Evolutionary conservation across 2,888 invertebrate species (phyloP).

Genomic region (Bombylius major): DNA sequence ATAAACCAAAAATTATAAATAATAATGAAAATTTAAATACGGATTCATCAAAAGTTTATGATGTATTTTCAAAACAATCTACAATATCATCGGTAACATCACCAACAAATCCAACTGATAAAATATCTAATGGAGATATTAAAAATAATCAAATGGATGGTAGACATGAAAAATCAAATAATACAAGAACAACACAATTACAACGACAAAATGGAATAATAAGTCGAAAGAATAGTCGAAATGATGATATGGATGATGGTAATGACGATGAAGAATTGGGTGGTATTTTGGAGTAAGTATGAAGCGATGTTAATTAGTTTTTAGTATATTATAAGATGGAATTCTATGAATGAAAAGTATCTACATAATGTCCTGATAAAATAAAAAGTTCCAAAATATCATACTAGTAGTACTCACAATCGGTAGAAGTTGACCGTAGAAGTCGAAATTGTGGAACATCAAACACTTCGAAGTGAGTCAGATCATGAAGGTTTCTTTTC

Average conservation of each 20-base stretch:
- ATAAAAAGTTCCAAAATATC: too few species aligned
- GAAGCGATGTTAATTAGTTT: not conserved
- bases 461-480: too few species aligned
- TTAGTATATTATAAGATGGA: not conserved
- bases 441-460: too few species aligned
- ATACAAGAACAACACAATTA: not conserved
- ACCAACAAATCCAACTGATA: conserved; percentile 1
- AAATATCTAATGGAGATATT: conserved; percentile 8
- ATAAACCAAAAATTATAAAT: conserved; percentile 13
- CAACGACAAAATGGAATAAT: conserved; percentile 2
- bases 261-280: conserved; percentile 51
- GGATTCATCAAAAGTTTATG: conserved; percentile 14
- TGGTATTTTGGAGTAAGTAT: conserved; percentile 55
- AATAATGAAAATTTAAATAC: conserved; percentile 4
- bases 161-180: not conserved
- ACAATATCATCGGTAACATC: not conserved
- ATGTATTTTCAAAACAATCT: conserved; percentile 16
- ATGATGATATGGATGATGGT: not conserved
- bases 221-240: not conserved
- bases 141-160: conserved; percentile 8
- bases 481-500: too few species aligned
- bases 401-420: too few species aligned
- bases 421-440: too few species aligned
- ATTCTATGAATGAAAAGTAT: too few species aligned
- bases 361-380: too few species aligned